Conservation (phyloP, 2,797 vertebrate genomes). For the Kryptolebias ocellatus region DNA sequence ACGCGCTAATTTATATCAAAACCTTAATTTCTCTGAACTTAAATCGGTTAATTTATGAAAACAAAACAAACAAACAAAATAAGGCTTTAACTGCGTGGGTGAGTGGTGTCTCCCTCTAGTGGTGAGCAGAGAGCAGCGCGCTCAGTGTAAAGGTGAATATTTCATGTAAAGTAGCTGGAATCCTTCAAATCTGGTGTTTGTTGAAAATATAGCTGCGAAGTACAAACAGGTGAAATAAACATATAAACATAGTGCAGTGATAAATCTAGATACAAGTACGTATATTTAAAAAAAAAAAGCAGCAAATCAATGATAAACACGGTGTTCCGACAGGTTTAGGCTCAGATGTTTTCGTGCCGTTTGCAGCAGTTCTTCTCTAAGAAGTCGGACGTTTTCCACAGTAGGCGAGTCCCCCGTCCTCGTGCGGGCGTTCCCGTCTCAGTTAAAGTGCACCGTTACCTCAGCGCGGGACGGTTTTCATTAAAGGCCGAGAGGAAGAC, state of each 20-base stretch:
- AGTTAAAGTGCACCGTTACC: slow-evolving; percentile 10
- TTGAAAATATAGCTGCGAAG: slow-evolving; percentile 16
- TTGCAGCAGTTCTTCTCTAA: slow-evolving; percentile 23
- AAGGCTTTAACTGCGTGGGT: not conserved
- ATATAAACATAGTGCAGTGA: slow-evolving; percentile 10
- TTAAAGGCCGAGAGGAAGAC: slow-evolving; percentile 12
- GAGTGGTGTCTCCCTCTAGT: slow-evolving; percentile 52
- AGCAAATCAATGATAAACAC: slow-evolving; percentile 35
- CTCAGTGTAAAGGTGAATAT: slow-evolving; percentile 24
- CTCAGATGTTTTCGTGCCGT: slow-evolving; percentile 47
- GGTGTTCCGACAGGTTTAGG: slow-evolving; percentile 45
- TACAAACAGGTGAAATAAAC: slow-evolving; percentile 2
- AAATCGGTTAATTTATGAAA: no score
- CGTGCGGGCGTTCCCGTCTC: slow-evolving; percentile 6
- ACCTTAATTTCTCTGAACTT: not conserved
- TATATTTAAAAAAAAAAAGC: slow-evolving; percentile 2
- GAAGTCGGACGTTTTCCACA: not conserved
- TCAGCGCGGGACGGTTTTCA: slow-evolving; percentile 17
- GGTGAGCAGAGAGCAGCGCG: slow-evolving; percentile 12
- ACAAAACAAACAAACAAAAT: not conserved
- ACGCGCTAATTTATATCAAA: slow-evolving; percentile 7
- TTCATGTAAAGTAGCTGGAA: not conserved
- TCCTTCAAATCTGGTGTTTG: not conserved
- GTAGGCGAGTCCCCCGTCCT: not conserved
- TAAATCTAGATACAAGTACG: slow-evolving; percentile 4